Conservation (phyloP, 2,113 vertebrate species). For the Microtus richardsoni region DNA sequence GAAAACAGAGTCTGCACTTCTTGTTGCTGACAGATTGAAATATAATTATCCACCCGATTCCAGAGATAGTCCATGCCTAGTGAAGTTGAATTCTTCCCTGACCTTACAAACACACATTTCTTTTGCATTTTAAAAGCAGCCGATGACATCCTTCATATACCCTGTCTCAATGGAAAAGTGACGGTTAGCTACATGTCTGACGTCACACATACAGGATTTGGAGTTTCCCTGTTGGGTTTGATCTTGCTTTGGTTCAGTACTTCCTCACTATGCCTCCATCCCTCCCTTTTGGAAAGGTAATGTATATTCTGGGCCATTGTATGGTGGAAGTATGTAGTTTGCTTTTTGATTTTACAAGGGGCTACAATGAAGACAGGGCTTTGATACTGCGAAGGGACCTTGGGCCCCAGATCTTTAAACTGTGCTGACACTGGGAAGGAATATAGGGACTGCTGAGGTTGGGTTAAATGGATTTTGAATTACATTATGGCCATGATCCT, state of each 20-base stretch:
- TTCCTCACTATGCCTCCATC: not conserved
- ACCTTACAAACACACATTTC: not conserved
- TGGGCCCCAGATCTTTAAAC: not conserved
- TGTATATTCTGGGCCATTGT: not conserved
- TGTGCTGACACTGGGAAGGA: not conserved
- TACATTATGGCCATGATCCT: too few relatives aligned
- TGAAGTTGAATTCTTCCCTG: conserved; percentile 35
- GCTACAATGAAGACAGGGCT: not conserved
- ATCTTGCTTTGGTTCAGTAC: not conserved
- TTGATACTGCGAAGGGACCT: not conserved
- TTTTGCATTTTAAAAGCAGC: not conserved
- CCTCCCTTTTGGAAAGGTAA: not conserved
- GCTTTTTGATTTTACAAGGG: not conserved
- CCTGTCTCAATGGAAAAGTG: not conserved
- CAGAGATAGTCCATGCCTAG: not conserved
- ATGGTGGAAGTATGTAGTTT: not conserved
- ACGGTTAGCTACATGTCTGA: not conserved
- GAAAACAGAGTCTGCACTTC: not conserved
- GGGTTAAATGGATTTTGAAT: not conserved
- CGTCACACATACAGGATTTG: not conserved
- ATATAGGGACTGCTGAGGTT: not conserved
- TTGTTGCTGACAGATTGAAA: not conserved
- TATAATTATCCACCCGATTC: not conserved
- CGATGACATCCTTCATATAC: not conserved
- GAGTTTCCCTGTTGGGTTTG: not conserved